These are phyloP conservation scores for Caenorhabditis japonica DNA, from an alignment of 2,888 invertebrate genomes.

Conservation along the genomic window DNA sequence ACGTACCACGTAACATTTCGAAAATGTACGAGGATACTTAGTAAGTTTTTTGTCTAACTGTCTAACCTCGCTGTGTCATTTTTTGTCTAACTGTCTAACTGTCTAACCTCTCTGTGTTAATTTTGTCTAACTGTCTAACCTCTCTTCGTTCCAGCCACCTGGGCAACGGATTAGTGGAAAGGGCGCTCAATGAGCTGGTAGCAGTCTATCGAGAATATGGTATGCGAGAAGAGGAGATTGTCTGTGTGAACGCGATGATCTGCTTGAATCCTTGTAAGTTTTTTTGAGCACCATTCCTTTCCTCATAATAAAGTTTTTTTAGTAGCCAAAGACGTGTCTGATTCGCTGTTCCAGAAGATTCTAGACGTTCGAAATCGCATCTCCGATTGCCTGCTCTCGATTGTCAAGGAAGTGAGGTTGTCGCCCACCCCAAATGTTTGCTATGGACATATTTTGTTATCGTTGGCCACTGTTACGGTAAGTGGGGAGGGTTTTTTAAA, in stretches of 20 bases:
- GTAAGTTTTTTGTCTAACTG: constrained; percentile 55
- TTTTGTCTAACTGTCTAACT: neutral
- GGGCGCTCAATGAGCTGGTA: constrained; percentile 72
- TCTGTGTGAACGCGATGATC: constrained; percentile 73
- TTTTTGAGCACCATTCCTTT: neutral
- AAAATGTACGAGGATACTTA: constrained; percentile 72
- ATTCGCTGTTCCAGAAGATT: constrained; percentile 62
- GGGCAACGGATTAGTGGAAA: constrained; percentile 72
- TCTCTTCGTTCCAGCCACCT: constrained; percentile 65
- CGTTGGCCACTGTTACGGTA: constrained; percentile 71
- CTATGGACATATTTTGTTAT: constrained; percentile 71
- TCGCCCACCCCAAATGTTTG: constrained; percentile 56
- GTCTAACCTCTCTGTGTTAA: neutral
- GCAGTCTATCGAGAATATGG: constrained; percentile 68
- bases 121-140: neutral
- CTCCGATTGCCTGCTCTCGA: constrained; percentile 67
- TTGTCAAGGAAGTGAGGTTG: constrained; percentile 68
- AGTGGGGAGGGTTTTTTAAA: constrained; percentile 7
- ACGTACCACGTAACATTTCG: constrained; percentile 73
- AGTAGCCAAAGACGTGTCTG: constrained; percentile 72
- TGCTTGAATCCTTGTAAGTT: constrained; percentile 72
- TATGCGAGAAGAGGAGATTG: constrained; percentile 72
- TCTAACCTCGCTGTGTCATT: neutral
- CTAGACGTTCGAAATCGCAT: constrained; percentile 67
- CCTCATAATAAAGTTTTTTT: constrained; percentile 16